phyloP scores from a whole-genome alignment of 2,888 invertebrate genomes.

The Protula sp. region DNA sequence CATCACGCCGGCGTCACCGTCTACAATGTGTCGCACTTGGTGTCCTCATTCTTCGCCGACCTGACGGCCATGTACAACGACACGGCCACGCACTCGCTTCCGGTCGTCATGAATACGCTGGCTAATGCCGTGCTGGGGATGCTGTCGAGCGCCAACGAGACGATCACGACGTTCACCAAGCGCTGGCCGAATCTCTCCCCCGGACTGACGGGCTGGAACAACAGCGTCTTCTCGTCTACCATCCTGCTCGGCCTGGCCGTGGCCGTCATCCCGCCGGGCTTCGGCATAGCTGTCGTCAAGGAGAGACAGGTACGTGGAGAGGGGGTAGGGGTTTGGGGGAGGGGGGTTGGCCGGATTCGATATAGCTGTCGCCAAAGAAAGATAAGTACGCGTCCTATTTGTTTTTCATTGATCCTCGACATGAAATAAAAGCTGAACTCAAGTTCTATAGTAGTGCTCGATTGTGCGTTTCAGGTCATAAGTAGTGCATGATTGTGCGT shows the following conservation, averaged over 20 bases:
- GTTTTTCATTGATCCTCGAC: too few species aligned
- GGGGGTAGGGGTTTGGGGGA: too few species aligned
- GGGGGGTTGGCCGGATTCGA: too few species aligned
- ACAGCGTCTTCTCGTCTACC: conserved; percentile 69
- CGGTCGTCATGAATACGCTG: conserved; percentile 56
- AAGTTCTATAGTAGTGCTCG: too few species aligned
- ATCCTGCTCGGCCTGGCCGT: conserved; percentile 77
- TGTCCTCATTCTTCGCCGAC: background rate
- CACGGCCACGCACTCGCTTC: conserved; percentile 73
- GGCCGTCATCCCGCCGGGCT: conserved; percentile 69
- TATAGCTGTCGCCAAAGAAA: too few species aligned
- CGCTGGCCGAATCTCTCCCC: conserved; percentile 11
- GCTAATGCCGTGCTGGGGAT: conserved; percentile 28
- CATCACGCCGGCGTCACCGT: conserved; percentile 19
- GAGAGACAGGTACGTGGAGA: conserved; percentile 82
- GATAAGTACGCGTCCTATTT: too few species aligned
- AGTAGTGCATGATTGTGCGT: too few species aligned
- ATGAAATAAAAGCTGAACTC: too few species aligned
- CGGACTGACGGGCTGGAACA: conserved; percentile 57
- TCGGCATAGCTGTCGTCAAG: conserved; percentile 75
- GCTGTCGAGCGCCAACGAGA: background rate
- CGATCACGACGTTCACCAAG: conserved; percentile 4
- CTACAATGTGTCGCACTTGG: background rate
- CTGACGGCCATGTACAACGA: conserved; percentile 60
- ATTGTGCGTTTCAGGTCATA: too few species aligned